A percentile compares a stretch with the other conserved stretches of the same genome.
phyloP scores from a whole-genome alignment of 64 coral and sea anemone species.

The Catalaphyllia jardinei region DNA sequence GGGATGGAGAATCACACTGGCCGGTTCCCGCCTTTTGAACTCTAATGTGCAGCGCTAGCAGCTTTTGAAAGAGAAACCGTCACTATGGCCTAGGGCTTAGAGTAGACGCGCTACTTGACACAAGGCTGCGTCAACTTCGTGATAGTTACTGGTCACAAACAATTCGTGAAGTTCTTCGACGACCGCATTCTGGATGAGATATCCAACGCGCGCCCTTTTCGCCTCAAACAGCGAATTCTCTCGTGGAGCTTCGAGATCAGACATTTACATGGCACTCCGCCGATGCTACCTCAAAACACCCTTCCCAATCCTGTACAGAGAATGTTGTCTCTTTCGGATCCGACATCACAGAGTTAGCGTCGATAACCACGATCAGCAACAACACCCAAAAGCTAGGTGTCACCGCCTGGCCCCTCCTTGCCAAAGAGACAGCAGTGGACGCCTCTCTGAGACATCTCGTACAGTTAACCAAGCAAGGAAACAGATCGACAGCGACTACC shows the following conservation, averaged over 20 bases:
- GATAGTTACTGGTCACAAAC: too few species aligned
- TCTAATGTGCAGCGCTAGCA: too few species aligned
- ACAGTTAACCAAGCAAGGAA: background rate
- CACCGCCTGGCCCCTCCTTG: constrained; percentile 43
- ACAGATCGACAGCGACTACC: background rate
- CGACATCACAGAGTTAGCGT: background rate
- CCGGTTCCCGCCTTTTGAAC: too few species aligned
- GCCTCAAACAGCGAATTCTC: constrained; percentile 4
- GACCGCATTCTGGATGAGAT: constrained; percentile 34
- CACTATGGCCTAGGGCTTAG: too few species aligned
- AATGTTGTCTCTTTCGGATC: too few species aligned
- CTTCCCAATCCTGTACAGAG: background rate
- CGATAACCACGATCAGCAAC: constrained; percentile 13
- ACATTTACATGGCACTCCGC: constrained; percentile 26
- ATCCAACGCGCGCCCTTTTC: too few species aligned
- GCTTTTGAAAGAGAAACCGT: too few species aligned
- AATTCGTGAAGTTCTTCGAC: background rate
- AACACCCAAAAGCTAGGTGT: background rate
- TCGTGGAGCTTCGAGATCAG: constrained; percentile 19
- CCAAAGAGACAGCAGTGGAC: constrained; percentile 23
- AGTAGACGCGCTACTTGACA: too few species aligned
- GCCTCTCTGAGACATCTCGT: constrained; percentile 26
- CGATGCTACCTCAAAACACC: constrained; percentile 29
- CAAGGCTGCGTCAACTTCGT: too few species aligned
- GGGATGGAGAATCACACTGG: too few species aligned